A percentile compares a stretch with the other conserved stretches of the same genome.
These are phyloP conservation scores for Callopanchax toddi DNA, from an alignment of 2,113 vertebrate genomes.

Conservation along the genomic window DNA sequence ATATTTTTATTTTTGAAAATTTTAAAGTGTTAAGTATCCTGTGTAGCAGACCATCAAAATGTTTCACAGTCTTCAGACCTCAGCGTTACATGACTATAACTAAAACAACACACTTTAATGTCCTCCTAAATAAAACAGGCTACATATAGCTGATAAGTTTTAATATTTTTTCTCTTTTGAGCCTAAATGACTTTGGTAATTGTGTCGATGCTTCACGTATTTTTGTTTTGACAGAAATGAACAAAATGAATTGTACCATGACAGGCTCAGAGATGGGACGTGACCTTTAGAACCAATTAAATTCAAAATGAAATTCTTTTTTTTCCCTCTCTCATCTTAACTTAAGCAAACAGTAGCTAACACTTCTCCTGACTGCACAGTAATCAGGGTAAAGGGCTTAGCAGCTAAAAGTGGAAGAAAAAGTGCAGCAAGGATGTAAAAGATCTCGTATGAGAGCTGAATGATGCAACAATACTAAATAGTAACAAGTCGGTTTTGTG, in stretches of 20 bases:
- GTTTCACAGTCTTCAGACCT: neutral
- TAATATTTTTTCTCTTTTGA: neutral
- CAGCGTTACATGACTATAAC: neutral
- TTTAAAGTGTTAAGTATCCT: too few species aligned
- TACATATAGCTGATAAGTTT: neutral
- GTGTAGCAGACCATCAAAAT: too few species aligned
- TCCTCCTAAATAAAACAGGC: neutral
- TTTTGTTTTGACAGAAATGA: slow-evolving; percentile 1
- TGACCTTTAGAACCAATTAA: slow-evolving; percentile 9
- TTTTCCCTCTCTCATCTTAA: neutral
- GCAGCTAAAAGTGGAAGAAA: neutral
- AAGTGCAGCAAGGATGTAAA: neutral
- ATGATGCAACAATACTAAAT: neutral
- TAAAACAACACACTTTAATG: neutral
- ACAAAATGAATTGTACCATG: neutral
- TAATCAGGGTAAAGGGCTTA: neutral
- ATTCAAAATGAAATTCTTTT: slow-evolving; percentile 4
- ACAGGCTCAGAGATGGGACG: neutral
- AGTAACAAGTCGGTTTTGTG: neutral
- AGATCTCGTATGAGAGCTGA: neutral
- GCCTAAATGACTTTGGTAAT: neutral
- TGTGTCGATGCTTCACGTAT: neutral
- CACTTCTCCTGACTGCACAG: neutral
- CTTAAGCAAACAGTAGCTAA: neutral
- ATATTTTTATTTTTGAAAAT: too few species aligned